A percentile compares a stretch with the other conserved stretches of the same genome.
Conservation (phyloP, 2,113 vertebrate genomes). For the Chlorocebus sabaeus region DNA sequence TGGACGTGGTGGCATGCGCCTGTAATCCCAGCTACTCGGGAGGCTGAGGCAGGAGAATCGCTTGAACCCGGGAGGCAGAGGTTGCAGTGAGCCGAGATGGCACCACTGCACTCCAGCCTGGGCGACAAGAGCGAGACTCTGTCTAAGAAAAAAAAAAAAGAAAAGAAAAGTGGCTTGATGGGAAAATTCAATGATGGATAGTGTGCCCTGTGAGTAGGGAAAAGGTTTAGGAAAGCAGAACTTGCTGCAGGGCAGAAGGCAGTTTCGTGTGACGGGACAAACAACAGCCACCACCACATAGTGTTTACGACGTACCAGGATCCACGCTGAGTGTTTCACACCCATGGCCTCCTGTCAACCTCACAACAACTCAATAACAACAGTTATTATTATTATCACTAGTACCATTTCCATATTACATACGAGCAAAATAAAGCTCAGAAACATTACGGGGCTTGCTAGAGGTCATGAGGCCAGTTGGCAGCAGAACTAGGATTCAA, state of each 20-base stretch:
- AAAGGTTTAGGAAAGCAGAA: background rate
- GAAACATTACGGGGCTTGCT: background rate
- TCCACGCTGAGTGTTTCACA: fast-evolving
- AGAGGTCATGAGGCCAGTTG: too few species aligned
- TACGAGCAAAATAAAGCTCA: background rate
- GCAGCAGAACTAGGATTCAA: background rate
- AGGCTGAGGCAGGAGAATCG: too few species aligned
- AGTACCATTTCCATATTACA: background rate
- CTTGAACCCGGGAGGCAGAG: too few species aligned
- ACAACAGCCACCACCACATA: background rate
- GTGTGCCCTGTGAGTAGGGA: background rate
- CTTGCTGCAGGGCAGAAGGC: background rate
- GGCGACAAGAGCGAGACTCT: too few species aligned
- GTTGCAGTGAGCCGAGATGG: too few species aligned
- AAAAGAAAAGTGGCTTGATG: background rate
- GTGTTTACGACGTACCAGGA: background rate
- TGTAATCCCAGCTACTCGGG: too few species aligned
- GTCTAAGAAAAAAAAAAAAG: too few species aligned
- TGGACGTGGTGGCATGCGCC: too few species aligned
- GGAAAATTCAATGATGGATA: background rate
- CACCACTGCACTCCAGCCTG: too few species aligned
- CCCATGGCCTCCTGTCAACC: background rate
- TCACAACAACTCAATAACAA: background rate
- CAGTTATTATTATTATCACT: background rate
- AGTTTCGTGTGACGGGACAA: fast-evolving